A percentile compares a stretch with the other conserved stretches of the same genome.
Evolutionary conservation across 2,113 vertebrate genomes (phyloP).

Genomic region (Sciurus niger): DNA sequence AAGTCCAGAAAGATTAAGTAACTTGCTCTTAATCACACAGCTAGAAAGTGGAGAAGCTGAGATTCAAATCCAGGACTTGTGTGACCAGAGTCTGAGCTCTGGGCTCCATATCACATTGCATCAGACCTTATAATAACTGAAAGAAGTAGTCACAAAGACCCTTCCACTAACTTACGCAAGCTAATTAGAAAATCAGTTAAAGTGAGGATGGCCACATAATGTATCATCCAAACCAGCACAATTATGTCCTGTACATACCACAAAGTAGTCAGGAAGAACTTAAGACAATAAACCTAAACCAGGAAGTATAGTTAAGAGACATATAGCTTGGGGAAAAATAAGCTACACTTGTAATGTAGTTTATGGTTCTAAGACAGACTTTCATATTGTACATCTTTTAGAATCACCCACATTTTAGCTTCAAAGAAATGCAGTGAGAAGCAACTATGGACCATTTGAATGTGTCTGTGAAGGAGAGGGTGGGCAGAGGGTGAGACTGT

Average conservation of each 20-base stretch:
- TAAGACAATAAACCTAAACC: background rate
- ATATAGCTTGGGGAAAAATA: background rate
- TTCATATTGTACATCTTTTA: background rate
- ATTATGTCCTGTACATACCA: background rate
- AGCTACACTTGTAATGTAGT: too few species aligned
- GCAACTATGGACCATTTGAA: background rate
- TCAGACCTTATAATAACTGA: background rate
- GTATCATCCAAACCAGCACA: background rate
- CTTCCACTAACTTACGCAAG: background rate
- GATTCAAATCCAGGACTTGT: constrained; percentile 37
- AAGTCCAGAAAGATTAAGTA: constrained; percentile 21
- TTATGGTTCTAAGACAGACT: background rate
- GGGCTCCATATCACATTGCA: background rate
- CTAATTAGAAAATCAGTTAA: constrained; percentile 28
- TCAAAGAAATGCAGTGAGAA: background rate
- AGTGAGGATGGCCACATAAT: background rate
- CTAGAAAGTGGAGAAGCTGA: background rate
- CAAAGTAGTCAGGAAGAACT: background rate
- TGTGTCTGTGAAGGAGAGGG: background rate
- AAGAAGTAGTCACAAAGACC: background rate
- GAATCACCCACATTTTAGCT: background rate
- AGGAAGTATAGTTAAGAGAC: background rate
- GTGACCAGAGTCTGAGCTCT: background rate
- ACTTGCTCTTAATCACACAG: constrained; percentile 82
- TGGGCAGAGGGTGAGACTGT: background rate